Evolutionary conservation across 2,113 vertebrate species (phyloP), one percentile per base, ranked within the genome.

Genomic region (Eupsittula cactorum): DNA sequence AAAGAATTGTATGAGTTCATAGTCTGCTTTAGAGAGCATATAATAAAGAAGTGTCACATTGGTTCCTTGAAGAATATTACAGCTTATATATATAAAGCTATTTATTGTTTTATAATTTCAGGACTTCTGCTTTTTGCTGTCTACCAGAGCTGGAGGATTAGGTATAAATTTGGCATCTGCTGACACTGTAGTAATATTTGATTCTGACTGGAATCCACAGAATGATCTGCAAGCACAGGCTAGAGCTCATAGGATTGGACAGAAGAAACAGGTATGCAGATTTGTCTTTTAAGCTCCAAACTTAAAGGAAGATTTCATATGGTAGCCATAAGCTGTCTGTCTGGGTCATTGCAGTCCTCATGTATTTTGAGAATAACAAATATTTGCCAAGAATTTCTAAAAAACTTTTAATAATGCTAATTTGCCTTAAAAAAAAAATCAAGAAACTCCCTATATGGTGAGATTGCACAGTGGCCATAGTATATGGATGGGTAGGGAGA

Each of bases 161-260:
- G 99, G 99, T 67, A 99, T 99, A 97, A 99, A 99, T 86, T 97
- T 99, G 96, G 99, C 99, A 49, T 99, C 99, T 55, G 99, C 99
- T 42, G 99, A 99, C 96, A 99, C 99, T 9, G 99, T 99, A 57
- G 99, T 99, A 94, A 99, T 99, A 97, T 99, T 99, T 97, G 99
- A 99, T 98, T 99, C 99, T 7, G 99, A 99, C 95, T 99, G 99
- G 99, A 99, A 99, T 97, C 99, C 99, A 63, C 99, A 99, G 95
- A 99, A 99, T 19, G 99, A 99, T 92, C 98, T 99, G 70, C 99
- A 99, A 94, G 99, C 99, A n/a, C 99, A 99, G 95, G 99, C 99
- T 92, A 98, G 99, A 98, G 99, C 99, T 3, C 99, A 99, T 92
- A 98, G 99, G 67, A 99, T 99, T 49, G 99, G 99, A 24, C 99